A percentile compares a stretch with the other conserved stretches of the same genome.
These are phyloP conservation scores for Pseudomyrmex cubaensis DNA, from an alignment of 1,140 invertebrate genomes.

Conservation along the genomic window DNA sequence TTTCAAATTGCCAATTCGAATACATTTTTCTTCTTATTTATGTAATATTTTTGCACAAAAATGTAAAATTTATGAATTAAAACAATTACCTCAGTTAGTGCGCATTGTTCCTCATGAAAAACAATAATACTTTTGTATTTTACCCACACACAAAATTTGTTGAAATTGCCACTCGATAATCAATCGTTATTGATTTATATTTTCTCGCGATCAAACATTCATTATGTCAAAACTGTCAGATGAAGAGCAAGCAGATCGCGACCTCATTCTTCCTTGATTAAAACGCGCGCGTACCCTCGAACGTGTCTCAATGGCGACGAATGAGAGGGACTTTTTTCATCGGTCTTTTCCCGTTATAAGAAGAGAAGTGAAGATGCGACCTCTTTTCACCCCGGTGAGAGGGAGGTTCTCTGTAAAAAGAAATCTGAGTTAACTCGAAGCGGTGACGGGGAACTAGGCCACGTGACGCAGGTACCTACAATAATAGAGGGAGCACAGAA, in stretches of 20 bases:
- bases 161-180: not conserved
- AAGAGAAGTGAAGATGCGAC: conserved; percentile 17
- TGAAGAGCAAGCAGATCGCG: not conserved
- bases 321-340: conserved; percentile 18
- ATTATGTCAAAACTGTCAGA: conserved; percentile 15
- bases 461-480: conserved; percentile 53
- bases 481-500: conserved; percentile 58
- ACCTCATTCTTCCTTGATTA: not conserved
- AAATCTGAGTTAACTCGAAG: conserved; percentile 17
- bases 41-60: too few species aligned
- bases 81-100: too few species aligned
- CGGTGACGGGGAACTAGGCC: conserved; percentile 45
- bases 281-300: conserved; percentile 2
- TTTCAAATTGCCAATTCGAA: not conserved
- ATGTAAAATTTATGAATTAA: too few species aligned
- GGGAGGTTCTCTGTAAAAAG: conserved; percentile 38
- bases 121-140: not conserved
- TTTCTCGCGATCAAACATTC: not conserved
- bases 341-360: not conserved
- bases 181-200: not conserved
- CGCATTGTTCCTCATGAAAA: too few species aligned
- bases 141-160: not conserved
- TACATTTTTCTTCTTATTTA: not conserved
- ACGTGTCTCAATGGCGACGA: conserved; percentile 5
- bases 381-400: conserved; percentile 18